Percentiles rank a stretch among this genome's conserved stretches.
Conservation (phyloP, 2,797 vertebrate genomes). For the Anas flavirostris region DNA sequence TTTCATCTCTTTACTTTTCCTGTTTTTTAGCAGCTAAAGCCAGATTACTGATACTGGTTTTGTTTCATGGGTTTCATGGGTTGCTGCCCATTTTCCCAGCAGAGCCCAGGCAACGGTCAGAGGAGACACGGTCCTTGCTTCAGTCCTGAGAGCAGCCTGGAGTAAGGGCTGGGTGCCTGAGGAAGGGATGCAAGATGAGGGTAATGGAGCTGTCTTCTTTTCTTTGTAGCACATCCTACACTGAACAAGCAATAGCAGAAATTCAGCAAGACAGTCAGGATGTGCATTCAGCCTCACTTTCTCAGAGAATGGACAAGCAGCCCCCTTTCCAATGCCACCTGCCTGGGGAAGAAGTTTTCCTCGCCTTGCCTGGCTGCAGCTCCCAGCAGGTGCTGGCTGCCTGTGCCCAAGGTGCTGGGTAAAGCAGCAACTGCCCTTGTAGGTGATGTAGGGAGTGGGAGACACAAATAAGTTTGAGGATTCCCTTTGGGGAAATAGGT, state of each 20-base stretch:
- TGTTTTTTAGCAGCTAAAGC: neutral
- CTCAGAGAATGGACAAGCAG: neutral
- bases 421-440: neutral
- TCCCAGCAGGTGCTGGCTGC: neutral
- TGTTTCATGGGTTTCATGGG: neutral
- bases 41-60: neutral
- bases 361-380: neutral
- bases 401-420: neutral
- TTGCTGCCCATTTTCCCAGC: neutral
- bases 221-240: neutral
- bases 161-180: neutral
- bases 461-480: neutral
- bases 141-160: neutral
- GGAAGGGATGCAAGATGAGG: neutral
- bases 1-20: neutral
- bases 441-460: neutral
- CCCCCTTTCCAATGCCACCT: neutral
- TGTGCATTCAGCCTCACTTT: neutral
- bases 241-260: neutral
- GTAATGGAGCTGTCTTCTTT: neutral
- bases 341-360: neutral
- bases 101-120: neutral
- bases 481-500: neutral
- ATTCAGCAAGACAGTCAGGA: neutral
- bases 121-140: neutral